Evolutionary conservation across 37 sponge, comb jelly and placozoan genomes (phyloP), one percentile per base, ranked within the genome.

Genomic region (Halichondria panicea): DNA sequence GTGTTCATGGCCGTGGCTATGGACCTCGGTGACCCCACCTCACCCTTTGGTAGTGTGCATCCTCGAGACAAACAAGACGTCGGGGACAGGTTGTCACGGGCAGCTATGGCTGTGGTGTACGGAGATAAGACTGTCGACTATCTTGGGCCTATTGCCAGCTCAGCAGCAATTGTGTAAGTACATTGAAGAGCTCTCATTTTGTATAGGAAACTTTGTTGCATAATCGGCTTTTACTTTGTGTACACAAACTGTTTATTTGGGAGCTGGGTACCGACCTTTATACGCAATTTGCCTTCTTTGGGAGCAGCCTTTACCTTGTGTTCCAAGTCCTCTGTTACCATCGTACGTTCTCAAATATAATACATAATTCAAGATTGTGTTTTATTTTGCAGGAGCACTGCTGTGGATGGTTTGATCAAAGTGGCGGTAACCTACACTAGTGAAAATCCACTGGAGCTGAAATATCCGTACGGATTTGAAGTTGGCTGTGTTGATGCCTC

Each of bases 1-100:
- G 92, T 91, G 31, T 86, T 86, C 79, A 91, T 91, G 92, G 92
- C 92, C 4, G 86, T 81, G 43, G 83, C 87, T 30, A 85, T 87
- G 77, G 90, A 89, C 46, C 90, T 80, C 0, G 85, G 90, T n/a
- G 90, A 89, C 60, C 90, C 82, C 43, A 58, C 59, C 64, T 89
- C 90, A 15, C 90, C 90, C 32, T 74, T 56, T 42, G 90, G 85
- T 28, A 74, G 75, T 50, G 52, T 89, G 34, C 90, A 89, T 67
- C 90, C 90, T 0, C 52, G 90, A 24, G 73, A 82, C 70, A 88
- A 88, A 53, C 79, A 78, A 43, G 79, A 80, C 35, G 84, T 88
- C 9, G 89, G 79, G 2, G 27, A 27, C 52, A 68, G 89, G 31
- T 69, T 88, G 31, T 32, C 80, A 4, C 44, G 46, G 66, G 64